phyloP scores from a whole-genome alignment of 2,797 vertebrate species.

The Lepus oiostolus region DNA sequence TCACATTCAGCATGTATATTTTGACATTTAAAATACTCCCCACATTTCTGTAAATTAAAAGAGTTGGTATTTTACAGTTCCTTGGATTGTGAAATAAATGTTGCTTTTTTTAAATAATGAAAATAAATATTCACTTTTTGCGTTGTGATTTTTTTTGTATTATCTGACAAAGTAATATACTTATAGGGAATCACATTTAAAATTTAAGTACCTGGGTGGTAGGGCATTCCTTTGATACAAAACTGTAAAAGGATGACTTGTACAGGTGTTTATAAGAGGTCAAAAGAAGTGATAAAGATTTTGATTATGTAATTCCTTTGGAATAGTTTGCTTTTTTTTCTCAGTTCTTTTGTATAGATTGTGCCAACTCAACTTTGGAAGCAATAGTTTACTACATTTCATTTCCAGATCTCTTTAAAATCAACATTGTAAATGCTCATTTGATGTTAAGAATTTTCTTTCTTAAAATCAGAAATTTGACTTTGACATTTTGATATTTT shows the following conservation, averaged over 20 bases:
- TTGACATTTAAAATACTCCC: slow-evolving; percentile 76
- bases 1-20: slow-evolving; percentile 61
- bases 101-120: slow-evolving; percentile 62
- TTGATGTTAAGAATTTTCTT: slow-evolving; percentile 64
- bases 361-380: slow-evolving; percentile 67
- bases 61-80: slow-evolving; percentile 69
- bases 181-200: background rate
- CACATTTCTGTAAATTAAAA: slow-evolving; percentile 69
- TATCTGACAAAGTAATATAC: slow-evolving; percentile 33
- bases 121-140: slow-evolving; percentile 69
- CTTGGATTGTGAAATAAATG: slow-evolving; percentile 66
- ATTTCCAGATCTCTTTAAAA: slow-evolving; percentile 69
- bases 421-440: slow-evolving; percentile 60
- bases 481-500: slow-evolving; percentile 24
- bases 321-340: background rate
- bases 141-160: slow-evolving; percentile 65
- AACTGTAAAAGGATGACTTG: background rate
- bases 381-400: slow-evolving; percentile 75
- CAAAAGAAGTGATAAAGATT: background rate
- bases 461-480: slow-evolving; percentile 73
- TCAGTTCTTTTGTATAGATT: slow-evolving; percentile 50
- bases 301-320: background rate
- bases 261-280: background rate
- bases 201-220: slow-evolving; percentile 19
- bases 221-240: slow-evolving; percentile 33